phyloP scores from a whole-genome alignment of 2,113 vertebrate genomes.

The Mustela nigripes region DNA sequence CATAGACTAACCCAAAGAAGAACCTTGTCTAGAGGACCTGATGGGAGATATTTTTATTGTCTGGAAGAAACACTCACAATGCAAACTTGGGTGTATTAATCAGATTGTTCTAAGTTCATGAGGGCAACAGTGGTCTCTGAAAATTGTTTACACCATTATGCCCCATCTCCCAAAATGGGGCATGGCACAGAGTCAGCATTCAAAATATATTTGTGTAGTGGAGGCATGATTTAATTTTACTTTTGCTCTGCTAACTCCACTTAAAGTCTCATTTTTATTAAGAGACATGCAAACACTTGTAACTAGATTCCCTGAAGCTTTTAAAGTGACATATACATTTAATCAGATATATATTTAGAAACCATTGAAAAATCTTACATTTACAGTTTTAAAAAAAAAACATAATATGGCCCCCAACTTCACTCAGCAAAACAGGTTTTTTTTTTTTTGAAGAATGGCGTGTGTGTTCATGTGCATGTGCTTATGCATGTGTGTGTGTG shows the following conservation, averaged over 20 bases:
- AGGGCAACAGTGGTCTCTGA: neutral
- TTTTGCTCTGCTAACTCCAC: constrained; percentile 36
- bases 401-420: neutral
- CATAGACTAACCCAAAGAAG: neutral
- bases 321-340: constrained; percentile 33
- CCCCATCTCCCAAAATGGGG: neutral
- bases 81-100: neutral
- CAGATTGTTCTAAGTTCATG: neutral
- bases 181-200: neutral
- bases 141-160: neutral
- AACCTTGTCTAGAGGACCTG: neutral
- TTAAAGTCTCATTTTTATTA: constrained; percentile 55
- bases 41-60: neutral
- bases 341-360: constrained; percentile 59
- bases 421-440: neutral
- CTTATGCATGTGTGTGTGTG: neutral
- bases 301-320: constrained; percentile 44
- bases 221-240: constrained; percentile 49
- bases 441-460: neutral
- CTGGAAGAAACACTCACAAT: neutral
- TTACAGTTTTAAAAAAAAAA: neutral
- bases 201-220: neutral
- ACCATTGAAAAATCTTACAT: constrained; percentile 27
- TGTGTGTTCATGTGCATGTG: neutral
- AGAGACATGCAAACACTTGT: constrained; percentile 19